Evolutionary conservation across 2,888 invertebrate species (phyloP).

Genomic region (Lasioglossum figueresi): DNA sequence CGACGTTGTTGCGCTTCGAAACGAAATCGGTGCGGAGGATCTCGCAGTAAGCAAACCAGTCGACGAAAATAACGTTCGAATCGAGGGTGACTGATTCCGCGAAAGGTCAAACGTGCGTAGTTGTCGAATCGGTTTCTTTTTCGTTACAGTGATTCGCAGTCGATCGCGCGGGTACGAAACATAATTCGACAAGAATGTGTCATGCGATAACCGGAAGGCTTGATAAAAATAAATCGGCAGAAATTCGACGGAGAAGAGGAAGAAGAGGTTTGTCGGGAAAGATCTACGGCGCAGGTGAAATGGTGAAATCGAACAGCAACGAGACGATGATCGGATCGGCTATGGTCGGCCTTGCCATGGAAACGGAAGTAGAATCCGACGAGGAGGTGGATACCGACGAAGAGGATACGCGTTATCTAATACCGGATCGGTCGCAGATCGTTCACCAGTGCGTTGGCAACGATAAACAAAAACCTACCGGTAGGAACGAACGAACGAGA

Average conservation of each 20-base stretch:
- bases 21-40: neutral
- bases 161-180: constrained; percentile 6
- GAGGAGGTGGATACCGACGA: constrained; percentile 63
- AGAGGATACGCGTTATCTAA: constrained; percentile 75
- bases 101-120: neutral
- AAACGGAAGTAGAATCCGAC: constrained; percentile 78
- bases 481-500: constrained; percentile 44
- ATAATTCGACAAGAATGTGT: constrained; percentile 73
- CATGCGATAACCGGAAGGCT: constrained; percentile 63
- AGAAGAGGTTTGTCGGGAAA: constrained; percentile 61
- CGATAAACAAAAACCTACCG: constrained; percentile 54
- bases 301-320: constrained; percentile 80
- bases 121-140: neutral
- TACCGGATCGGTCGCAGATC: constrained; percentile 66
- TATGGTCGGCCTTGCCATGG: constrained; percentile 74
- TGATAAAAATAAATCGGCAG: constrained; percentile 46
- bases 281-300: constrained; percentile 63
- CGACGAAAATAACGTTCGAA: neutral
- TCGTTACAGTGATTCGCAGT: constrained; percentile 27
- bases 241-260: constrained; percentile 72
- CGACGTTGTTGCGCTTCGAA: neutral
- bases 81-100: neutral
- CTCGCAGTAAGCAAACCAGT: neutral
- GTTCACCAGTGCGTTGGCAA: constrained; percentile 55
- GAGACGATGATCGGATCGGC: constrained; percentile 75